These are phyloP conservation scores for Huso huso DNA, from an alignment of 2,797 vertebrate genomes.

Conservation along the genomic window DNA sequence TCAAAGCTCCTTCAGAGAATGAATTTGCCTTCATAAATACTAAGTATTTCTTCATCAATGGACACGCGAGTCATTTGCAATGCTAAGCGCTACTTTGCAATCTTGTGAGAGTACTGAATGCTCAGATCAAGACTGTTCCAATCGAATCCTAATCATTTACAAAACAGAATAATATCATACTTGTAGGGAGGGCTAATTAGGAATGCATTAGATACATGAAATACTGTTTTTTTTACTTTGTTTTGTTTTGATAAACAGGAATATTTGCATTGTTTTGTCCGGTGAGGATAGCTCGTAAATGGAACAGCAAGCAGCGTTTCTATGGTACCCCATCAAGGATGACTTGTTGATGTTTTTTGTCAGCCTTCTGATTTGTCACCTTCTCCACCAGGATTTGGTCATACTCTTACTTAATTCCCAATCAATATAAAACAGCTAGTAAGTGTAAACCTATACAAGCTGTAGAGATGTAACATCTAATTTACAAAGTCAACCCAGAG, in stretches of 20 bases:
- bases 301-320: too few species aligned
- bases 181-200: conserved; percentile 42
- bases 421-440: too few species aligned
- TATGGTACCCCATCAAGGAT: too few species aligned
- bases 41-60: conserved; percentile 27
- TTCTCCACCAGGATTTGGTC: too few species aligned
- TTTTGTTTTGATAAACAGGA: conserved; percentile 8
- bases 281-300: too few species aligned
- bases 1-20: conserved; percentile 36
- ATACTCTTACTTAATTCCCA: too few species aligned
- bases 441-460: too few species aligned
- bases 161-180: conserved; percentile 45
- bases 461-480: too few species aligned
- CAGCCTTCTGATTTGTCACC: too few species aligned
- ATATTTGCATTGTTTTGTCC: too few species aligned
- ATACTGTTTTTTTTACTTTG: conserved; percentile 27
- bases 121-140: conserved; percentile 29
- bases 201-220: conserved; percentile 41
- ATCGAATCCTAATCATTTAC: conserved; percentile 44
- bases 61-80: conserved; percentile 42
- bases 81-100: conserved; percentile 51
- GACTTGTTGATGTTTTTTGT: too few species aligned
- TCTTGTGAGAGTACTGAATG: conserved; percentile 23
- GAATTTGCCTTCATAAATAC: conserved; percentile 42
- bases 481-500: too few species aligned